Evolutionary conservation across 1,140 invertebrate genomes (phyloP), one percentile per base, ranked within the genome.

Genomic region (Danaus plexippus): DNA sequence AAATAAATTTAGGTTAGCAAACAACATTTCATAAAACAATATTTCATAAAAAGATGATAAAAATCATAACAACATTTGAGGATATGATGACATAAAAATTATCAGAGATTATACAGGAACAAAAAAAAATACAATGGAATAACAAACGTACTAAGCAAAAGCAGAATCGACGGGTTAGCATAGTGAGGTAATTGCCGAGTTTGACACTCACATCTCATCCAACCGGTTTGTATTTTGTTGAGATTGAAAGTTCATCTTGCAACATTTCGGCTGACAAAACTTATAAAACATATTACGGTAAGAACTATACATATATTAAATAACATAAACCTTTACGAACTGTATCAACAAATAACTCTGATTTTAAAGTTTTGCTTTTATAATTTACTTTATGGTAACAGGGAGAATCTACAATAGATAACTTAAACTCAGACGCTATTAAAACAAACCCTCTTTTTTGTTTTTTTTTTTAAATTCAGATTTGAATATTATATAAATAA

Each of bases 211-310:
- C 60, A 32, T 32, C 22, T 32, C 22, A 32, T 56, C 52, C 47
- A 66, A 77, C 73, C 63, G 67, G 75, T 75, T 69, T 15, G 22
- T 18, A 48, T 60, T 54, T 59, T 41, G 59, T 62, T 47, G 64
- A 72, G 65, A 75, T 71, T 47, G 73, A 75, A 78, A 77, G 75
- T 77, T 75, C 64, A 72, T 47, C 59, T 52, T 58, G 49, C 72
- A 70, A 71, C 71, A 76, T 76, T 76, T 76, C 22, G 49, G 44
- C 51, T 45, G 48, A 42, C 13, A n/a, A 54, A 6, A 43, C 43
- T 59, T 44, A n/a, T 53, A 18, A 43, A 13, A 32, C 7, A 32
- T 32, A 32, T 32, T 32, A 32, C 22, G 7, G 7, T 32, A 32
- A 32, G 22, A 32, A 2, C 22, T 15, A 15, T 15, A 15, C 1